A percentile compares a stretch with the other conserved stretches of the same genome.
Evolutionary conservation across 92 coral and sea anemone genomes (phyloP).

Genomic region (Phenganax stokvisi): DNA sequence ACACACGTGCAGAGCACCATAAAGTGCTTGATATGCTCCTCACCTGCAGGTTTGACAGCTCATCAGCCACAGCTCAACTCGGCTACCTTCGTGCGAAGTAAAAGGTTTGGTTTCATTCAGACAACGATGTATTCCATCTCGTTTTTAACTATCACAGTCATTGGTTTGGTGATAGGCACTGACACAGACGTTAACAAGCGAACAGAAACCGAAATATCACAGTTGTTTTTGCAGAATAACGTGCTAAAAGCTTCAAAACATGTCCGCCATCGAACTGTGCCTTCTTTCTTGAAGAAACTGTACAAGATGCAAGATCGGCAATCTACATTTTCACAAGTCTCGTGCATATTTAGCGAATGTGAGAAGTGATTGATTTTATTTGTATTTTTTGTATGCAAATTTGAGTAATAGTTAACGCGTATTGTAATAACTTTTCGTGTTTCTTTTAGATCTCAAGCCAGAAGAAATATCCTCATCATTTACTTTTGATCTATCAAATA

Average conservation of each 20-base stretch:
- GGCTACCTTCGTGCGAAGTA: slow-evolving; percentile 7
- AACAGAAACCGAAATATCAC: neutral
- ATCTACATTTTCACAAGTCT: slow-evolving; percentile 25
- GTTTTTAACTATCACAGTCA: neutral
- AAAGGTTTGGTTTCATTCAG: neutral
- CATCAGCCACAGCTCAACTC: neutral
- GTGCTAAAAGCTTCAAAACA: slow-evolving; percentile 10
- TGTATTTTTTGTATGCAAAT: neutral
- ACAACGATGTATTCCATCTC: slow-evolving; percentile 12
- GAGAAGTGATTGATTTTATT: neutral
- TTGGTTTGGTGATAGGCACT: slow-evolving; percentile 20
- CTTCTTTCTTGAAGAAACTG: slow-evolving; percentile 13
- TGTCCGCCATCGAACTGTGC: slow-evolving; percentile 17
- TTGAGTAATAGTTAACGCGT: neutral
- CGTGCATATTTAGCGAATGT: slow-evolving; percentile 20
- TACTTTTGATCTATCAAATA: slow-evolving; percentile 74
- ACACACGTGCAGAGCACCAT: no score
- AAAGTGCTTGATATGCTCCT: no score
- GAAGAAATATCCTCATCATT: slow-evolving; percentile 51
- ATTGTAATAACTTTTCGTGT: neutral
- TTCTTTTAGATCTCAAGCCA: slow-evolving; percentile 7
- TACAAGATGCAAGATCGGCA: slow-evolving; percentile 26
- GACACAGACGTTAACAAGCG: neutral
- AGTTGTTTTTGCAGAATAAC: slow-evolving; percentile 10
- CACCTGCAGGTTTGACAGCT: neutral